phyloP scores from a whole-genome alignment of 2,797 vertebrate genomes.

The Megaceryle alcyon region DNA sequence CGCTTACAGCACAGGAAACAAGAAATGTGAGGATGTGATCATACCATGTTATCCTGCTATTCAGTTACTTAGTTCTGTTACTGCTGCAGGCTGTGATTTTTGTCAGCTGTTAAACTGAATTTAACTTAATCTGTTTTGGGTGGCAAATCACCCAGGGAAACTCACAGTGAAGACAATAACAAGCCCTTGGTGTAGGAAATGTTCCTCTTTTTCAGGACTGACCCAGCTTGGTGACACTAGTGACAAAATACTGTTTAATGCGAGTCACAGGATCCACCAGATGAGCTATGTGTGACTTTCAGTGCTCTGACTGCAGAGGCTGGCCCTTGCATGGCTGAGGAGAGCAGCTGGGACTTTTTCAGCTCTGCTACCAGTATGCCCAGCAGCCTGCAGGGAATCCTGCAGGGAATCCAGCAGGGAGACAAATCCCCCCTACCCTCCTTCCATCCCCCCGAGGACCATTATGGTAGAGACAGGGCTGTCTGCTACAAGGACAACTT shows the following conservation, averaged over 20 bases:
- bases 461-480: not conserved
- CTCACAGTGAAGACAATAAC: not conserved
- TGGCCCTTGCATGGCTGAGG: not conserved
- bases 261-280: rapidly evolving
- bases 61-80: not conserved
- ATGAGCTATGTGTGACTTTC: not conserved
- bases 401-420: not conserved
- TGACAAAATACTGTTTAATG: not conserved
- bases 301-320: not conserved
- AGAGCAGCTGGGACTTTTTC: not conserved
- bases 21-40: not conserved
- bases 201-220: not conserved
- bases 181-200: not conserved
- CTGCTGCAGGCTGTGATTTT: not conserved
- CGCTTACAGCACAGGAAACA: not conserved
- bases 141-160: not conserved
- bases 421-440: not conserved
- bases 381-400: not conserved
- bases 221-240: not conserved
- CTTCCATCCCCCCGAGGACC: not conserved
- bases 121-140: not conserved
- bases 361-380: not conserved
- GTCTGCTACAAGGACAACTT: not conserved
- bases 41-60: not conserved
- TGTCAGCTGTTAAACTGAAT: conserved; percentile 5